These are phyloP conservation scores for Liposcelis brunnea DNA, from an alignment of 2,888 invertebrate genomes.

Conservation along the genomic window DNA sequence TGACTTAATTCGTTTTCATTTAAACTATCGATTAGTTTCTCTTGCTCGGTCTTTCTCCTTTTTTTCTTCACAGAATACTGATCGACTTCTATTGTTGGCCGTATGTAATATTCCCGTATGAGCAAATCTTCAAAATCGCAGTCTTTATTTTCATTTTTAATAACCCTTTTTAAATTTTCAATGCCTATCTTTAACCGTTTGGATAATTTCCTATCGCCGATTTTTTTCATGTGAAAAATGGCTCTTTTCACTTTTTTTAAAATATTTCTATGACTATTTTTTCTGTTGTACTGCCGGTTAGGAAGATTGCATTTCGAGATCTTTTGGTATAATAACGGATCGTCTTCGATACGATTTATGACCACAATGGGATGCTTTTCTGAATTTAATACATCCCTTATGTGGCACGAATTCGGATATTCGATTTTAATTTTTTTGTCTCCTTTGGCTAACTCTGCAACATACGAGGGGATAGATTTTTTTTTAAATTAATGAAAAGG, in stretches of 20 bases:
- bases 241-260: not conserved
- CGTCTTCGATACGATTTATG: no score
- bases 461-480: no score
- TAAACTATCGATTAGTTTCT: conserved; percentile 2
- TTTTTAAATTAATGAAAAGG: no score
- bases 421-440: no score
- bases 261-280: not conserved
- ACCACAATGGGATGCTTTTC: no score
- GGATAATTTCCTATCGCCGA: not conserved
- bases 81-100: not conserved
- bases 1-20: not conserved
- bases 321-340: no score
- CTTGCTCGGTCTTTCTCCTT: not conserved
- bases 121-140: conserved; percentile 4
- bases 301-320: no score
- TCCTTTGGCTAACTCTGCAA: no score
- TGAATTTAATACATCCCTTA: no score
- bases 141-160: not conserved
- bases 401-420: no score
- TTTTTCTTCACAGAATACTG: conserved; percentile 1
- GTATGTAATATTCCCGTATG: no score
- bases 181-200: not conserved
- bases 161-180: not conserved
- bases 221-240: not conserved
- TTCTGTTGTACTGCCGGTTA: not conserved